Percentiles rank a stretch among this genome's conserved stretches.
These are phyloP conservation scores for Siphonodentalium dalli DNA, from an alignment of 2,888 invertebrate species.

Conservation along the genomic window DNA sequence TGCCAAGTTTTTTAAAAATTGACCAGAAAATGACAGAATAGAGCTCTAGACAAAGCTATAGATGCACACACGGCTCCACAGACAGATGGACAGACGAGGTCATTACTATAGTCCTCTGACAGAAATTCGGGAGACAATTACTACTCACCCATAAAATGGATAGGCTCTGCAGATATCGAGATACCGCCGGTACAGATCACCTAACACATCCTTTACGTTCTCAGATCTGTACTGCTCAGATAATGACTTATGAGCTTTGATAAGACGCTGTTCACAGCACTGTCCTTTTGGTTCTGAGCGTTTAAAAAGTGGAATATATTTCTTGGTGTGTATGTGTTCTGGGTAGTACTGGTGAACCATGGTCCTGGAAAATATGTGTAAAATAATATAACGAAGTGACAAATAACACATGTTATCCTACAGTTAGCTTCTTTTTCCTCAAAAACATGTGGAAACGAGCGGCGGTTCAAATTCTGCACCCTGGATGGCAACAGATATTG, in stretches of 20 bases:
- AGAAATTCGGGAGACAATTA: not conserved
- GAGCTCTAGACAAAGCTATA: too few species aligned
- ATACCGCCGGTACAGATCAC: constrained; percentile 87
- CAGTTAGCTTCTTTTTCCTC: too few species aligned
- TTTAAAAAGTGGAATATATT: constrained; percentile 41
- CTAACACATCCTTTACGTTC: constrained; percentile 27
- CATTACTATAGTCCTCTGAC: too few species aligned
- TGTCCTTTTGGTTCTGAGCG: constrained; percentile 16
- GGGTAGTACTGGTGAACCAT: constrained; percentile 81
- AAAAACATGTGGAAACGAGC: too few species aligned
- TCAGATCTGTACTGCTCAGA: constrained; percentile 34
- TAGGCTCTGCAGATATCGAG: constrained; percentile 77
- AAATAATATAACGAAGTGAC: too few species aligned
- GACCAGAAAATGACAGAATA: too few species aligned
- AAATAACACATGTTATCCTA: too few species aligned
- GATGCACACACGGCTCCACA: too few species aligned
- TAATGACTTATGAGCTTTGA: constrained; percentile 36
- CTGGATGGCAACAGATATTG: too few species aligned
- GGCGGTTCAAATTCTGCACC: too few species aligned
- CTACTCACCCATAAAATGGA: constrained; percentile 59
- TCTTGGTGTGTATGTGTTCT: constrained; percentile 74
- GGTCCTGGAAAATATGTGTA: constrained; percentile 74
- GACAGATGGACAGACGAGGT: too few species aligned
- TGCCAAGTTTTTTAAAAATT: not conserved
- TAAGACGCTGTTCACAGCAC: constrained; percentile 34